Base-by-base conservation (phyloP, 2,797 vertebrate species). In the Mastacembelus armatus region DNA sequence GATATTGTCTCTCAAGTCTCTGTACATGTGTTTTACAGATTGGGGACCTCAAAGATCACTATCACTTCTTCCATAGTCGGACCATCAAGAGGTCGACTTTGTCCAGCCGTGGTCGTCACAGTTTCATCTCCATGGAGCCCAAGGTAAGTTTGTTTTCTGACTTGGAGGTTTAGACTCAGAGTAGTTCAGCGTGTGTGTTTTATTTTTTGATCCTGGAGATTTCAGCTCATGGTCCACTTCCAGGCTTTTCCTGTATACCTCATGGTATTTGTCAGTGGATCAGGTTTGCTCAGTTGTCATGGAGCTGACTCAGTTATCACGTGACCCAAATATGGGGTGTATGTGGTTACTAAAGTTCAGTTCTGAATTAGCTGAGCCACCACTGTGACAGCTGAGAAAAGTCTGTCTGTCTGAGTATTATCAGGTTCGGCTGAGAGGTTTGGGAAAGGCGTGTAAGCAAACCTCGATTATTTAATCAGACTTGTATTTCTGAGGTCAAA, bases 121-220 rank as follows among this genome's bases (percentile, higher is more conserved):
- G 94, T 94, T 99, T 99, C 93, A 99, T 99, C 92, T 96, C 97
- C 87, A 98, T 98, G 97, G 98, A 99, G 91, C 97, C 98, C 81
- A 98, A 98, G 96, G 98, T 99, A 95, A 96, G 93, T 75, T 78
- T 80, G 14, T 30, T 39, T 7, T 2, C 6, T 44, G 24, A 58
- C 77, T 40, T 52, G 24, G 74, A 22, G 51, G 3, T 52, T 63
- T n/a, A 22, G 1, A 47, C 19, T 39, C 5, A 2, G 52, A 67
- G 22, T 16, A 1, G 36, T 39, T 19, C 2, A 9, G 26, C 19
- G 1, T 8, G 4, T 21, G 3, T 26, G 1, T 38, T 50, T 59
- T 0, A 32, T 66, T 19, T 27, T 36, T 47, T 74, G 18, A 26
- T 4, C 35, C 3, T 6, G 4, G 10, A 55, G 7, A 33, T 5